Evolutionary conservation across 2,888 invertebrate species (phyloP), one percentile per base, ranked within the genome.

Genomic region (Carabus problematicus): DNA sequence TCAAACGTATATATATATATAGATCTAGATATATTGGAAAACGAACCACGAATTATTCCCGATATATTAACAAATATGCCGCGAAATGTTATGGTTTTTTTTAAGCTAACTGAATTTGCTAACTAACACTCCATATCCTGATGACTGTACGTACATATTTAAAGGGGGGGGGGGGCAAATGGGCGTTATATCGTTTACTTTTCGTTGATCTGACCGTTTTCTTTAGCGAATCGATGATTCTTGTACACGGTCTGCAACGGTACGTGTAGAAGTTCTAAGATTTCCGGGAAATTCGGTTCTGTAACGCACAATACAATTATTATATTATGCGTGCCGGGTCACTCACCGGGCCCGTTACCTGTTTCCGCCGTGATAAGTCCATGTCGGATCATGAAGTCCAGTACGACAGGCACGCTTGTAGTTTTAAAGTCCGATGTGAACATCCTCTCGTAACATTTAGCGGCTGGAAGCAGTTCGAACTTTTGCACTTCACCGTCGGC

Each of bases 401-500:
- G 84, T 43, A 94, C 89, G 61, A 96, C 93, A 54, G 97, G 93
- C 72, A 93, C 93, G 80, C 95, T 95, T 60, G 97, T 97, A 49
- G 95, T 95, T 82, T 97, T 98, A 81, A 96, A 97, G 74, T 94
- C 91, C 0, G 91, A 87, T 8, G 91, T 88, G 52, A 93, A 88
- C 67, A 95, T 89, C 78, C 92, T 87, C 75, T 94, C 92, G 75
- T 94, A 82, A 77, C 91, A 92, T 81, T 96, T 93, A 75, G 89
- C 87, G 16, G 94, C 92, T 55, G 95, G 89, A 71, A 95, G 84
- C 73, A 96, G 84, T 80, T 95, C 93, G 82, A 97, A 97, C 70
- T 89, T 90, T 80, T 95, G 94, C 40, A 97, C 96, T 84, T 97
- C 97, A 11, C 97, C 97, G 81, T 97, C 97, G 41, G 93, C 91